Evolutionary conservation across 2,113 vertebrate genomes (phyloP).

Genomic region (Lichenostomus cassidix): DNA sequence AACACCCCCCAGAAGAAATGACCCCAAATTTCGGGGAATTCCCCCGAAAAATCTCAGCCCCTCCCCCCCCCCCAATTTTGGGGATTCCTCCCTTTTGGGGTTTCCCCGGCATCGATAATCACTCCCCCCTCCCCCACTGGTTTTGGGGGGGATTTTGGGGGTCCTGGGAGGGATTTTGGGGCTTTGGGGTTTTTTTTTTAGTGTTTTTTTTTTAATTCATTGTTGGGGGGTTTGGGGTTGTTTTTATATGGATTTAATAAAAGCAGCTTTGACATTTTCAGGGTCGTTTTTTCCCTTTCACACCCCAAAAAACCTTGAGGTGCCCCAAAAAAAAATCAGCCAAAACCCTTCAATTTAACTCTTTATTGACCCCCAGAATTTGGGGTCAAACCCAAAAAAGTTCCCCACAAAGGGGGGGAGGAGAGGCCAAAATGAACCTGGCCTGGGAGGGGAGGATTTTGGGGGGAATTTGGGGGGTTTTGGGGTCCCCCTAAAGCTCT

Average conservation of each 20-base stretch:
- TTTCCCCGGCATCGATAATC: too few species aligned
- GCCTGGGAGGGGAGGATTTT: neutral
- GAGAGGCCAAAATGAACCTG: neutral
- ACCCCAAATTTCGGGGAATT: neutral
- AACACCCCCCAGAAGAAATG: neutral
- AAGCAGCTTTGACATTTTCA: neutral
- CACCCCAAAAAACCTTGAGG: too few species aligned
- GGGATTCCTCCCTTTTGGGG: neutral
- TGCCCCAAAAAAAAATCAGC: too few species aligned
- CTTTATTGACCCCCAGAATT: neutral
- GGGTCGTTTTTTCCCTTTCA: neutral
- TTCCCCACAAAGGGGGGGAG: neutral
- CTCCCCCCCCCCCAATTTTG: neutral
- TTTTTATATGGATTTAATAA: neutral
- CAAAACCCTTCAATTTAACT: accelerated
- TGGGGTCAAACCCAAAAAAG: neutral
- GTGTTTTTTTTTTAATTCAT: neutral
- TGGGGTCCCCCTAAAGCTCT: neutral
- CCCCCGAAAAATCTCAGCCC: neutral
- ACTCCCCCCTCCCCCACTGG: neutral
- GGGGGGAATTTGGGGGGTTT: neutral
- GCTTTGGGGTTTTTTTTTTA: neutral
- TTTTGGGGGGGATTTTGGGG: neutral
- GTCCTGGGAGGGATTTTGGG: neutral
- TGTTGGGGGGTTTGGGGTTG: neutral